These are phyloP conservation scores for Protomyctophum bolini DNA, from an alignment of 2,113 vertebrate genomes.

Conservation along the genomic window DNA sequence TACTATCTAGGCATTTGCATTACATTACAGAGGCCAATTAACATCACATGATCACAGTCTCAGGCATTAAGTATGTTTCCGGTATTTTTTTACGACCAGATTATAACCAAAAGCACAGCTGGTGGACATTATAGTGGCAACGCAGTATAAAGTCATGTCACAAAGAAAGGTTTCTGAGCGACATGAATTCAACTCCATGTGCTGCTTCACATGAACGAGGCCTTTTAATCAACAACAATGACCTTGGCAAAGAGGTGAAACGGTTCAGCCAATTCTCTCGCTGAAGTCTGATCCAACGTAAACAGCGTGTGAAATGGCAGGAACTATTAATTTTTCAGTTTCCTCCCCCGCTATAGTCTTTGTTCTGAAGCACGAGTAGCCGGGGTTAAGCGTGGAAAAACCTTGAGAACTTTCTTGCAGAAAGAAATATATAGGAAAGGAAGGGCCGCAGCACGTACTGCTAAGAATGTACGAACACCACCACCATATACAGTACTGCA, in stretches of 20 bases:
- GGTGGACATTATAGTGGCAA: constrained; percentile 36
- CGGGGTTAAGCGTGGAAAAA: constrained; percentile 16
- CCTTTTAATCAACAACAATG: constrained; percentile 22
- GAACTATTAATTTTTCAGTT: constrained; percentile 34
- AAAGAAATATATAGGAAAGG: constrained; percentile 15
- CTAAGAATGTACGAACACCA: neutral
- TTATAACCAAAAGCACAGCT: constrained; percentile 39
- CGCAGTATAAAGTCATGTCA: constrained; percentile 8
- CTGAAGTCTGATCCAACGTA: neutral
- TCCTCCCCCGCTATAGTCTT: constrained; percentile 3
- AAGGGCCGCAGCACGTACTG: constrained; percentile 7
- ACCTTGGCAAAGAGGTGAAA: constrained; percentile 5
- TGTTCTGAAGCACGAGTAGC: constrained; percentile 15
- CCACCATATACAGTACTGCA: neutral
- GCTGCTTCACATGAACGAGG: constrained; percentile 1
- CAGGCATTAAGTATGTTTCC: neutral
- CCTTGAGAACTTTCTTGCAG: constrained; percentile 19
- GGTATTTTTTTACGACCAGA: constrained; percentile 47
- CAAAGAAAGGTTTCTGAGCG: constrained; percentile 15
- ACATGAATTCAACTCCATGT: constrained; percentile 34
- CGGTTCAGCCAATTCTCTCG: constrained; percentile 4
- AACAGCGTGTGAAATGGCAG: constrained; percentile 27
- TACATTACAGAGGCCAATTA: constrained; percentile 30
- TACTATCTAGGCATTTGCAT: constrained; percentile 4
- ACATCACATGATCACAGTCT: constrained; percentile 1